Evolutionary conservation across 1,140 invertebrate genomes (phyloP), one percentile per base, ranked within the genome.

Genomic region (Bombus turneri): DNA sequence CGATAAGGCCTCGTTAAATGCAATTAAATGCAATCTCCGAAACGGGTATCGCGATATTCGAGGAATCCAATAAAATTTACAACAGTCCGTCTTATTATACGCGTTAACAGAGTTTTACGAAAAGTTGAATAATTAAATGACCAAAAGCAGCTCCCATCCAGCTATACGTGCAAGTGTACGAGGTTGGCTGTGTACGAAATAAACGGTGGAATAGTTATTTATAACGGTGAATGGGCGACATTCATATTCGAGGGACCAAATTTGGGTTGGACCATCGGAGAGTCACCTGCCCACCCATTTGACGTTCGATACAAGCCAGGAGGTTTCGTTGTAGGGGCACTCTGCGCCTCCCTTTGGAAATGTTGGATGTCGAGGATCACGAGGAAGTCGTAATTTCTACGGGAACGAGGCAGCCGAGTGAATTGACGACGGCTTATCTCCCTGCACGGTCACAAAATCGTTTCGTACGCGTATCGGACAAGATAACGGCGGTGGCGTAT

Each of bases 401-500:
- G 69, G 76, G 81, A 90, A 91, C 88, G 88, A 91, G 88, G 74
- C 83, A 80, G 83, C 84, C 87, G 85, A 92, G 83, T 90, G 86
- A 92, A 92, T 92, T 79, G 83, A 91, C 81, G 88, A 88, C 86
- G 87, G 79, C 89, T 91, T 93, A 93, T 92, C 92, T 90, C 81
- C 76, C 87, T 87, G 82, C 81, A 77, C 87, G 90, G 86, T 80
- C 85, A 86, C 89, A 91, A 91, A 90, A 92, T 91, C 91, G 89
- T 34, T 75, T 83, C 81, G 84, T 87, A 91, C 91, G 90, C 89
- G 89, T 94, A 93, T 93, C 93, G 82, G 85, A 91, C 91, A 92
- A 88, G 93, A 93, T 93, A 93, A 93, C 91, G 90, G 87, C 84
- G 76, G 73, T 83, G 88, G 89, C 85, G 90, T 92, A 91, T 91